Evolutionary conservation across 1,140 invertebrate genomes (phyloP).

Genomic region (Aricia agestis): DNA sequence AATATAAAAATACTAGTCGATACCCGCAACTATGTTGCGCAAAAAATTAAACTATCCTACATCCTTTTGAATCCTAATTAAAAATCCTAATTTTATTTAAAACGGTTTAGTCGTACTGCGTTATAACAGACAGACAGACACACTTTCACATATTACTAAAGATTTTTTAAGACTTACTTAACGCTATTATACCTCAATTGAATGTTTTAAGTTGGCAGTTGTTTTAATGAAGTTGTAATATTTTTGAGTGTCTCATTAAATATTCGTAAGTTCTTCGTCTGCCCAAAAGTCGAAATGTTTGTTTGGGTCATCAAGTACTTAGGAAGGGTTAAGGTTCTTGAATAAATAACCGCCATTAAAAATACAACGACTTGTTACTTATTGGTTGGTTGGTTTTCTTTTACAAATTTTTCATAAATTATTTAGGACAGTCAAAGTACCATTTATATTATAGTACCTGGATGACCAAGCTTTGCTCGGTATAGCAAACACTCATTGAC

Average conservation of each 20-base stretch:
- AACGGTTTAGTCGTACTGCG: too few species aligned
- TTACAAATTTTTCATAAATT: neutral
- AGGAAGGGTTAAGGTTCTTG: neutral
- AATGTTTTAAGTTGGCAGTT: neutral
- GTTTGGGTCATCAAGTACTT: neutral
- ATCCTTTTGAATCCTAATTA: too few species aligned
- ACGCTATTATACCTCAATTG: neutral
- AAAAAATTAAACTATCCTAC: too few species aligned
- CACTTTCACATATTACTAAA: too few species aligned
- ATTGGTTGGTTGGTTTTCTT: neutral
- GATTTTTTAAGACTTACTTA: too few species aligned
- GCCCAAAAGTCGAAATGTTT: neutral
- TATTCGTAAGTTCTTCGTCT: neutral
- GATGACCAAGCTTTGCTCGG: too few species aligned
- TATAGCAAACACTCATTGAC: too few species aligned
- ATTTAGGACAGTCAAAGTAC: neutral
- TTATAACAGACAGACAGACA: too few species aligned
- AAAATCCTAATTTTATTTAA: too few species aligned
- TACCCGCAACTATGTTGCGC: too few species aligned
- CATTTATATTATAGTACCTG: too few species aligned
- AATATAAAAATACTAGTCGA: too few species aligned
- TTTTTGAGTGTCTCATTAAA: neutral
- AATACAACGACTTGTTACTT: neutral
- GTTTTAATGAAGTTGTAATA: constrained; percentile 1
- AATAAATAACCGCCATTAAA: neutral